Conservation (phyloP, 2,888 invertebrate genomes). For the Oxyscelio sp. region DNA sequence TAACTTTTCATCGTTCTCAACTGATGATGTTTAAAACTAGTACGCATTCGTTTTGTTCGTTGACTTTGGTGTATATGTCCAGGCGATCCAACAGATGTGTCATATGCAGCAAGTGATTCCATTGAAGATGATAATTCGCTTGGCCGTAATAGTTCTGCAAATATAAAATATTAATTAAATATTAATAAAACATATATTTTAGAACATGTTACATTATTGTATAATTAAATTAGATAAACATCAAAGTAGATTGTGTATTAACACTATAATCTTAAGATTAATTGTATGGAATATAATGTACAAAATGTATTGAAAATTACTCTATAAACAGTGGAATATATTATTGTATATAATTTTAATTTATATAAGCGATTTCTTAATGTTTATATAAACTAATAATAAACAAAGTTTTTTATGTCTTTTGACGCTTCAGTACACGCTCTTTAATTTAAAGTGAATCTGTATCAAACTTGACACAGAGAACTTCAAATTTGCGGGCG, state of each 20-base stretch:
- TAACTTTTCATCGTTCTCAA: conserved; percentile 99
- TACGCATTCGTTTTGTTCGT: conserved; percentile 98
- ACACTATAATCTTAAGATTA: too few species aligned
- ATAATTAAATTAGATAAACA: too few species aligned
- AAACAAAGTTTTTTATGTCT: neutral
- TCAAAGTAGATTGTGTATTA: too few species aligned
- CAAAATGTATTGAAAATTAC: too few species aligned
- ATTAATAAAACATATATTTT: too few species aligned
- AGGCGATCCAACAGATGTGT: conserved; percentile 92
- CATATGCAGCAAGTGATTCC: conserved; percentile 93
- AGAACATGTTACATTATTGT: too few species aligned
- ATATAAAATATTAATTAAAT: conserved; percentile 23
- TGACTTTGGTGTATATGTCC: conserved; percentile 91
- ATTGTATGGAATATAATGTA: too few species aligned
- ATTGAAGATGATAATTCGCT: conserved; percentile 93
- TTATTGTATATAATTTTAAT: too few species aligned
- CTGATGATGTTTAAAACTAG: conserved; percentile 99
- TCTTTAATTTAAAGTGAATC: neutral
- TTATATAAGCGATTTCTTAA: neutral
- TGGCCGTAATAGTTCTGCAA: conserved; percentile 93
- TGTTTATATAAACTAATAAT: neutral
- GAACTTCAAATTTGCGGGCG: conserved; percentile 22
- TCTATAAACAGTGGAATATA: too few species aligned
- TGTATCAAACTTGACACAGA: neutral
- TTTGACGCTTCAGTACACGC: neutral